Conservation (phyloP, 2,113 vertebrate species). For the Hyperopisus bebe region DNA sequence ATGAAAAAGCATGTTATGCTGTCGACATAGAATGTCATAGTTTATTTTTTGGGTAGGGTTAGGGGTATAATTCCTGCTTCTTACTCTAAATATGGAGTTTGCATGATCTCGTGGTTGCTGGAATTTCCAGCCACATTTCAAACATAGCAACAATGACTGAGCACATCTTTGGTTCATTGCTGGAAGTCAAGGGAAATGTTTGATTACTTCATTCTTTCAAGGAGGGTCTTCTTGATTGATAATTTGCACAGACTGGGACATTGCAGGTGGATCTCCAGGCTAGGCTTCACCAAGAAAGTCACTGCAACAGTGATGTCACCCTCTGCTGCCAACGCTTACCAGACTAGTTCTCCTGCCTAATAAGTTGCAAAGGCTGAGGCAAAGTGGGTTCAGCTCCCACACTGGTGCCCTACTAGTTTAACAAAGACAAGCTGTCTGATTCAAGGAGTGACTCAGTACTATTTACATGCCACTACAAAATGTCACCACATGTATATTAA, state of each 20-base stretch:
- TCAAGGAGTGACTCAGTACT: background rate
- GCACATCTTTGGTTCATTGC: background rate
- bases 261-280: background rate
- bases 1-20: background rate
- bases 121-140: background rate
- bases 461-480: background rate
- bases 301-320: background rate
- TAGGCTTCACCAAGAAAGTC: background rate
- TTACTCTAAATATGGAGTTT: background rate
- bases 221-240: background rate
- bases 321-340: background rate
- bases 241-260: background rate
- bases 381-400: background rate
- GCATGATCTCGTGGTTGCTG: background rate
- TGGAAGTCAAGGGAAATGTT: background rate
- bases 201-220: background rate
- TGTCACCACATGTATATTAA: background rate
- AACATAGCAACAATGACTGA: background rate
- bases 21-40: background rate
- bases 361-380: background rate
- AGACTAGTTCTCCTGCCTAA: background rate
- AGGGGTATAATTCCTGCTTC: background rate
- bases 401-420: background rate
- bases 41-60: background rate
- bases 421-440: background rate